These are phyloP conservation scores for Neomonachus schauinslandi DNA, from an alignment of 2,113 vertebrate species.

Conservation along the genomic window DNA sequence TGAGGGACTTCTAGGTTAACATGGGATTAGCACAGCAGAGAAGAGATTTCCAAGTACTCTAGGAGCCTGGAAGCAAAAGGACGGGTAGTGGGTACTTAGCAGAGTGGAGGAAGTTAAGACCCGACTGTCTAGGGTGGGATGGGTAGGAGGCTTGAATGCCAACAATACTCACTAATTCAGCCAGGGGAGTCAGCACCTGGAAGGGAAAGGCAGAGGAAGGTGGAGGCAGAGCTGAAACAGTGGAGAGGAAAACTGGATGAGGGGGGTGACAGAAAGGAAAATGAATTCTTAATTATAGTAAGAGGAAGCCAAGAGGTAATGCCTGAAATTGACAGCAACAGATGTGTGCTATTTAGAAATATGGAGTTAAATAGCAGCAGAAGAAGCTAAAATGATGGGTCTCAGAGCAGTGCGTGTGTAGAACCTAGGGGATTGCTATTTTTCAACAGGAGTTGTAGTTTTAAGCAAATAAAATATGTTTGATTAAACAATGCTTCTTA, in stretches of 20 bases:
- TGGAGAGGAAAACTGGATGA: background rate
- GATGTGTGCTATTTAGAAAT: background rate
- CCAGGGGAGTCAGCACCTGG: background rate
- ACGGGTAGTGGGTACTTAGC: background rate
- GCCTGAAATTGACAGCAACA: background rate
- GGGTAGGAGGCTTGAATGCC: no score
- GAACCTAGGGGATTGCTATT: background rate
- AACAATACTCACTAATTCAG: background rate
- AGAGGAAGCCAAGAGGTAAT: background rate
- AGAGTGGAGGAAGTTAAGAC: background rate
- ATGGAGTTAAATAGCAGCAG: background rate
- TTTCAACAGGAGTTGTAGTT: background rate
- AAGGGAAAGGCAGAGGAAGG: background rate
- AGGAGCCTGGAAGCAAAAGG: background rate
- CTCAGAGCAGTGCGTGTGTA: background rate
- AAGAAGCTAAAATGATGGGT: background rate
- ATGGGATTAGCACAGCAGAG: background rate
- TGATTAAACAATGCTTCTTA: conserved; percentile 20
- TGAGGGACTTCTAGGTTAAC: background rate
- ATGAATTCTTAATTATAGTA: background rate
- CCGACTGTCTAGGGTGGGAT: background rate
- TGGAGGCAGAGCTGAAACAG: no score
- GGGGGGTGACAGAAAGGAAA: no score
- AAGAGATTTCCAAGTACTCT: background rate
- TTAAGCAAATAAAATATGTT: conserved; percentile 4